A percentile compares a stretch with the other conserved stretches of the same genome.
Evolutionary conservation across 37 sponge, comb jelly and placozoan species (phyloP).

Genomic region (Lycopodina hypogea): DNA sequence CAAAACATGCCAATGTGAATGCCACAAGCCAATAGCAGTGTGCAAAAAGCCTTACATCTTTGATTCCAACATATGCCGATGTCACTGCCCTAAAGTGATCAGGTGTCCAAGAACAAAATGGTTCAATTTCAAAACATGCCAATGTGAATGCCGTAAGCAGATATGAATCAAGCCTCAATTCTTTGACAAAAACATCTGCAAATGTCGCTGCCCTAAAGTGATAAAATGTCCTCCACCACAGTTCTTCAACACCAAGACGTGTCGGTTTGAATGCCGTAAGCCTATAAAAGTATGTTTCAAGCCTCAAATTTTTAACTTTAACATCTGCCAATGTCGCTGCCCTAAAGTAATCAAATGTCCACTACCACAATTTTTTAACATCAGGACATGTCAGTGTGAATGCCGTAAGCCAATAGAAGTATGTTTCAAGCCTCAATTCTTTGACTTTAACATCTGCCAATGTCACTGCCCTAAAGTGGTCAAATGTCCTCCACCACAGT

Average conservation of each 20-base stretch:
- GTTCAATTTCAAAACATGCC: constrained; percentile 2
- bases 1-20: constrained; percentile 35
- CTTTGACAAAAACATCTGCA: constrained; percentile 17
- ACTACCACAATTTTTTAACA: neutral
- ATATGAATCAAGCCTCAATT: neutral
- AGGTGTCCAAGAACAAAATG: neutral
- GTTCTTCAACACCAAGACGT: neutral
- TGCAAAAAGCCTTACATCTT: constrained; percentile 22
- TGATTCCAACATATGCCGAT: constrained; percentile 24
- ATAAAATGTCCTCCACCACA: neutral
- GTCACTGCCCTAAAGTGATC: constrained; percentile 7
- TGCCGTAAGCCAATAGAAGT: neutral
- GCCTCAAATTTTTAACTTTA: constrained; percentile 13
- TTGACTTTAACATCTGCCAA: constrained; percentile 2
- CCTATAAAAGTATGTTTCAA: neutral
- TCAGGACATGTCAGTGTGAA: constrained; percentile 1
- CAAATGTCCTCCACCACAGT: constrained; percentile 2
- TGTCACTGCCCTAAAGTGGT: constrained; percentile 8
- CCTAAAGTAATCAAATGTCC: neutral
- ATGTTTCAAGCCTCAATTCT: neutral
- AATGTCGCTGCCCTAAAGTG: constrained; percentile 8
- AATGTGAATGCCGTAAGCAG: neutral
- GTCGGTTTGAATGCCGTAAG: constrained; percentile 16
- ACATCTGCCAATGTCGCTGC: constrained; percentile 22
- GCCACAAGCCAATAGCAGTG: constrained; percentile 10